These are phyloP conservation scores for Champsocephalus esox DNA, from an alignment of 2,797 vertebrate species.

Conservation along the genomic window DNA sequence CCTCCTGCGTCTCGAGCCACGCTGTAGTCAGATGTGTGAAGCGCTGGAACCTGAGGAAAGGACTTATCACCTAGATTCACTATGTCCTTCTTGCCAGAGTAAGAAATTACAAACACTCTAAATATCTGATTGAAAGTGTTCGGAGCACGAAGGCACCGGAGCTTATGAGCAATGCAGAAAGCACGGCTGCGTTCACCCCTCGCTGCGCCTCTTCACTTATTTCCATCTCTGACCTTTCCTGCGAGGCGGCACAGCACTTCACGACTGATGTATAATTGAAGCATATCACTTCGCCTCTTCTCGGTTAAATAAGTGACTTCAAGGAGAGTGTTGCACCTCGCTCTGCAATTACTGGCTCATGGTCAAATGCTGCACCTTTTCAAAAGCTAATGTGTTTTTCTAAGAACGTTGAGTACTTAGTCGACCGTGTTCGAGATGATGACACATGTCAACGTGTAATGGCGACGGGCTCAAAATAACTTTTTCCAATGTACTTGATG, in stretches of 20 bases:
- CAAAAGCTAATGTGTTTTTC: background rate
- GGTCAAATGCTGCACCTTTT: background rate
- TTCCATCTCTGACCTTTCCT: slow-evolving; percentile 3
- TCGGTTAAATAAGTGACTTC: background rate
- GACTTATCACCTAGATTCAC: background rate
- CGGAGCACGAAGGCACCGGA: background rate
- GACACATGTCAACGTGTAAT: background rate
- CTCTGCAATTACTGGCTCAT: background rate
- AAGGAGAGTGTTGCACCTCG: background rate
- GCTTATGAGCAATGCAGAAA: no score
- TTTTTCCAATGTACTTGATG: no score
- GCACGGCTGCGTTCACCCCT: background rate
- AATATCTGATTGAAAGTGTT: no score
- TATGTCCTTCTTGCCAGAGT: no score
- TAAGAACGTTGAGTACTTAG: no score
- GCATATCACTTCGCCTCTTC: no score
- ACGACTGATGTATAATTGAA: background rate
- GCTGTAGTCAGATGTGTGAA: background rate
- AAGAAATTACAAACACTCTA: no score
- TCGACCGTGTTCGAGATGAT: background rate
- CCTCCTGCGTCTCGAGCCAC: background rate
- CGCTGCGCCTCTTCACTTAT: background rate
- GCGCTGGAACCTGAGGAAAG: background rate
- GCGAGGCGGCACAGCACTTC: background rate
- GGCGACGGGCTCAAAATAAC: no score